Evolutionary conservation across 2,113 vertebrate species (phyloP).

Genomic region (Mormoops blainvillei): DNA sequence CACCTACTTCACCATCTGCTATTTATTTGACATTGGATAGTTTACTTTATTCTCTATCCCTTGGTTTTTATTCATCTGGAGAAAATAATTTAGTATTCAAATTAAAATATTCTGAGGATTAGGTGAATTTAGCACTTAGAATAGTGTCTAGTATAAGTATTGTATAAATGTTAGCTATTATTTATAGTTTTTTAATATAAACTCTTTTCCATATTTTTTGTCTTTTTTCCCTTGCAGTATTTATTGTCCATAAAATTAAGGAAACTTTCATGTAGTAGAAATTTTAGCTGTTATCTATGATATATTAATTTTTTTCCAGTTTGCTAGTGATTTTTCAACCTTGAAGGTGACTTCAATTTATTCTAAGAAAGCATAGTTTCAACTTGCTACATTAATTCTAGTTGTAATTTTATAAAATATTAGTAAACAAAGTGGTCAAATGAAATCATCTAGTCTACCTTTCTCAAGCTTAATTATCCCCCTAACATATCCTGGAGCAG

Average conservation of each 20-base stretch:
- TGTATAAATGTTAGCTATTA: neutral
- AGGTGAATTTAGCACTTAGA: neutral
- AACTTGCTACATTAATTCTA: neutral
- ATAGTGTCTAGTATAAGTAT: neutral
- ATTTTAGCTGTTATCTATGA: neutral
- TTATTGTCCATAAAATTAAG: neutral
- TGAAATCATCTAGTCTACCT: neutral
- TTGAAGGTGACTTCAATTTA: neutral
- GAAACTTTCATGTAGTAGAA: neutral
- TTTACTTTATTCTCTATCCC: neutral
- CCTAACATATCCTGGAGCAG: neutral
- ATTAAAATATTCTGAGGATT: neutral
- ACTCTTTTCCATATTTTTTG: neutral
- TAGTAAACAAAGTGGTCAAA: neutral
- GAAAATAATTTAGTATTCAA: neutral
- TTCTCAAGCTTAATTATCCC: neutral
- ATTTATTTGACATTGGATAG: neutral
- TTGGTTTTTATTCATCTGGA: neutral
- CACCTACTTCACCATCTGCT: neutral
- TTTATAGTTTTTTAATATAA: neutral
- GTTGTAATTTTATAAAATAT: neutral
- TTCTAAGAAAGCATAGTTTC: neutral
- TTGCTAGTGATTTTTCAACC: neutral
- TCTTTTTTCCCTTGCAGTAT: neutral
- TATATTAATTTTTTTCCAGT: neutral